Base-by-base conservation (phyloP, 1,140 invertebrate species). In the Hirudo medicinalis region DNA sequence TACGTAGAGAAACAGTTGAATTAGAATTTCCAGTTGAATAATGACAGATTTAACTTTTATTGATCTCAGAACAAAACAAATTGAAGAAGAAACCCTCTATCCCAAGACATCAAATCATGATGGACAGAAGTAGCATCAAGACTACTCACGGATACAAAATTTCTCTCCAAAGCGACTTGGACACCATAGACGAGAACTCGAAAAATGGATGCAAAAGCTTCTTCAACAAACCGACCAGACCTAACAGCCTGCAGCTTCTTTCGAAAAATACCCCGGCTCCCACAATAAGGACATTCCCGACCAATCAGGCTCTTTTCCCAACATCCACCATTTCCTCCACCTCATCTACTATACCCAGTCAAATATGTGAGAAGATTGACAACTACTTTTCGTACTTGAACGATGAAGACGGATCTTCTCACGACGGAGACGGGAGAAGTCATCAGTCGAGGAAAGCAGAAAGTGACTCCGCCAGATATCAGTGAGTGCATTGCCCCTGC, bases 21-120 rank as follows among this genome's bases (percentile, higher is more conserved):
- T 36, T 36, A 36, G 32, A 36, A 49, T 49, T 49, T 49, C 43
- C 15, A 49, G 5, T 49, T 36, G 32, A 36, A 57, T 25, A 57
- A 57, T 25, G 20, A n/a, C 2, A 57, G 20, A n/a, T 57, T n/a
- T 63, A n/a, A 15, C 17, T 63, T 13, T 32, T 4, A 25, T 25
- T 32, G 5, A 25, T 63, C 29, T 25, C 57, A 63, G 57, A 32
- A 20, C 29, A 25, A n/a, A 63, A 22, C 22, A 63, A 63, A 63
- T 63, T 63, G 29, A 63, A 22, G 57, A 63, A 63, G 29, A 63
- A 63, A 22, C 57, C 57, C 11, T 63, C 57, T 32, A 63, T 63
- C 17, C 57, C 57, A 11, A 22, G 57, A 32, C 57, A 63, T 15
- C 57, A 63, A 32, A 63, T 63, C 22, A 63, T 32, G 57, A 63